Percentiles rank a stretch among this genome's conserved stretches.
phyloP scores from a whole-genome alignment of 2,888 invertebrate species.

The Agrochola lychnidis region DNA sequence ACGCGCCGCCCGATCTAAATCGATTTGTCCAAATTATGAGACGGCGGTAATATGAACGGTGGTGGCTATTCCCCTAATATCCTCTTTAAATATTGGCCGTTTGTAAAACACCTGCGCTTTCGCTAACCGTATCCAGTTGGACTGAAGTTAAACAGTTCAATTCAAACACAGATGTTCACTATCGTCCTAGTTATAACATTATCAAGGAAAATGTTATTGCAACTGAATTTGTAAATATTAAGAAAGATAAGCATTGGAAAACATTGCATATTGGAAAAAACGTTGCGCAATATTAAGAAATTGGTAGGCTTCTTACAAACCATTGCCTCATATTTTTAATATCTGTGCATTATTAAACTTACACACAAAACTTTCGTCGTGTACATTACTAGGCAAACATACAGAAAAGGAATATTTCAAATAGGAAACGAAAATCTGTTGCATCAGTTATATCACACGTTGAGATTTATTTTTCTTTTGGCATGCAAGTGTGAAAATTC shows the following conservation, averaged over 20 bases:
- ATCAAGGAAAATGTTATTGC: constrained; percentile 25
- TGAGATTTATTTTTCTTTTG: constrained; percentile 60
- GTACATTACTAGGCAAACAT: constrained; percentile 42
- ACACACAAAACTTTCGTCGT: constrained; percentile 47
- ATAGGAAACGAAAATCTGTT: constrained; percentile 56
- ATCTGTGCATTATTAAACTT: constrained; percentile 6
- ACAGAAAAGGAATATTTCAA: constrained; percentile 61
- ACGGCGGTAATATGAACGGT: constrained; percentile 67
- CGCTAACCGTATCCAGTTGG: constrained; percentile 60
- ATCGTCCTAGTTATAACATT: constrained; percentile 2
- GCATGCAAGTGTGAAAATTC: constrained; percentile 55
- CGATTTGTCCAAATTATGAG: constrained; percentile 89
- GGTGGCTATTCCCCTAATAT: constrained; percentile 68
- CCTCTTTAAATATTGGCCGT: constrained; percentile 83
- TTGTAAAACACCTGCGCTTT: constrained; percentile 74
- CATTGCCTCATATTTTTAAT: constrained; percentile 32
- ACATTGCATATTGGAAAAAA: constrained; percentile 8
- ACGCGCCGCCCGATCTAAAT: constrained; percentile 89
- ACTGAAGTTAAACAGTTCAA: constrained; percentile 33
- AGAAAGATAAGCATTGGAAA: constrained; percentile 2
- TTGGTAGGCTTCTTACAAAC: constrained; percentile 4
- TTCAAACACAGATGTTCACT: constrained; percentile 44
- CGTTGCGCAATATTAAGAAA: constrained; percentile 54
- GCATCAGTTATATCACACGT: constrained; percentile 36
- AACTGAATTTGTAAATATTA: constrained; percentile 29